Conservation (phyloP, 35 echinoderm and acorn worm species). For the Ophioderma brevispina region DNA sequence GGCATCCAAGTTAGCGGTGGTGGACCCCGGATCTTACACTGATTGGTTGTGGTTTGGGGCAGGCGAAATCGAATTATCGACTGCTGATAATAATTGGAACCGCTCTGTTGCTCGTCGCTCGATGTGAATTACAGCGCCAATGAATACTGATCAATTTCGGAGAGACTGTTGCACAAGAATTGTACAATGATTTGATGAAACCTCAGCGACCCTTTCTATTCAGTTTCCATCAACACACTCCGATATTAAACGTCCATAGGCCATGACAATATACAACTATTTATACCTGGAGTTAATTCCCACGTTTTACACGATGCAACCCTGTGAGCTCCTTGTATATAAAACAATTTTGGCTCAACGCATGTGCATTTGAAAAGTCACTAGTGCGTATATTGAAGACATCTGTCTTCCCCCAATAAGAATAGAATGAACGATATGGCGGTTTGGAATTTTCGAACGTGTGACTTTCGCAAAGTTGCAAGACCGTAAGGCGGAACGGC, state of each 20-base stretch:
- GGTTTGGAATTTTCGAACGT: too few relatives aligned
- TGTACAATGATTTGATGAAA: background rate
- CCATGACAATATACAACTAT: too few relatives aligned
- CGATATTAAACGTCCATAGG: background rate
- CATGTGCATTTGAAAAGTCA: too few relatives aligned
- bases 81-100: background rate
- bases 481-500: too few relatives aligned
- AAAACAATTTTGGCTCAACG: too few relatives aligned
- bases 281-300: too few relatives aligned
- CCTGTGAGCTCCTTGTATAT: too few relatives aligned
- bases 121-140: background rate
- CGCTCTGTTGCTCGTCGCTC: background rate
- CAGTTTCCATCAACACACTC: background rate
- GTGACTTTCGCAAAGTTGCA: too few relatives aligned
- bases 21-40: background rate
- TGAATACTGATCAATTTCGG: slow-evolving; percentile 7
- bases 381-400: too few relatives aligned
- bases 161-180: background rate
- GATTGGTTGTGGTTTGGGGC: background rate
- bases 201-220: background rate
- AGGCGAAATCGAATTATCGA: slow-evolving; percentile 3
- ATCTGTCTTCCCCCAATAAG: too few relatives aligned
- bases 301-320: too few relatives aligned
- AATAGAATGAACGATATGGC: too few relatives aligned
- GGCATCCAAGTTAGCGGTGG: background rate